A percentile compares a stretch with the other conserved stretches of the same genome.
These are phyloP conservation scores for Philhelius pedissequus DNA, from an alignment of 2,888 invertebrate species.

Conservation along the genomic window DNA sequence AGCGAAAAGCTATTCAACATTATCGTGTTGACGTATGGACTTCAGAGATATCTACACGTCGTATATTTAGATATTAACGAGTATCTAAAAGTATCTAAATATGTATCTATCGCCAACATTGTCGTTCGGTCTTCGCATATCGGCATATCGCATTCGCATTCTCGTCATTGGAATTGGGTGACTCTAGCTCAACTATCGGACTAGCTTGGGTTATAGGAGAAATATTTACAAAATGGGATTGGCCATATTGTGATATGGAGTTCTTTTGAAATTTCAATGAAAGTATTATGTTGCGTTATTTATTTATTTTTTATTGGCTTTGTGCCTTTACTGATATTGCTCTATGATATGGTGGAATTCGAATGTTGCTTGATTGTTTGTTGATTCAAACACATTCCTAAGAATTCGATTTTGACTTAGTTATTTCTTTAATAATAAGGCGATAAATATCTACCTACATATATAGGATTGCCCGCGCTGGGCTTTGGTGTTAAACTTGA, in stretches of 20 bases:
- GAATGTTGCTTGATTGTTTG: conserved; percentile 38
- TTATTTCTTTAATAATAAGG: background rate
- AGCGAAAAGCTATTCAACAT: conserved; percentile 24
- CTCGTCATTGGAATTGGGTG: conserved; percentile 60
- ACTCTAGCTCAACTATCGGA: background rate
- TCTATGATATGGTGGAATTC: conserved; percentile 23
- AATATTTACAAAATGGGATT: conserved; percentile 68
- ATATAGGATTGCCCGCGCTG: background rate
- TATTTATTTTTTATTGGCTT: background rate
- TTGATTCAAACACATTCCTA: conserved; percentile 44
- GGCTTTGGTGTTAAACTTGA: background rate
- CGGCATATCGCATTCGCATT: too few species aligned
- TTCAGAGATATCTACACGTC: conserved; percentile 42
- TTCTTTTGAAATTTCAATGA: conserved; percentile 68
- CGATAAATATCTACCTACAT: too few species aligned
- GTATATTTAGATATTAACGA: conserved; percentile 23
- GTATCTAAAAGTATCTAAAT: conserved; percentile 54
- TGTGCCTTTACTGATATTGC: background rate
- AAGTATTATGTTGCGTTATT: conserved; percentile 61
- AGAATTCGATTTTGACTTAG: conserved; percentile 9
- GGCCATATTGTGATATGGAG: conserved; percentile 65
- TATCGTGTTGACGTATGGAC: conserved; percentile 43
- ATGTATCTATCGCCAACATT: conserved; percentile 58
- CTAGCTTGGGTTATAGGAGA: conserved; percentile 27
- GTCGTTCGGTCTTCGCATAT: conserved; percentile 3